Base-by-base conservation (phyloP, 2,113 vertebrate genomes). In the Periophthalmodon schlosseri region DNA sequence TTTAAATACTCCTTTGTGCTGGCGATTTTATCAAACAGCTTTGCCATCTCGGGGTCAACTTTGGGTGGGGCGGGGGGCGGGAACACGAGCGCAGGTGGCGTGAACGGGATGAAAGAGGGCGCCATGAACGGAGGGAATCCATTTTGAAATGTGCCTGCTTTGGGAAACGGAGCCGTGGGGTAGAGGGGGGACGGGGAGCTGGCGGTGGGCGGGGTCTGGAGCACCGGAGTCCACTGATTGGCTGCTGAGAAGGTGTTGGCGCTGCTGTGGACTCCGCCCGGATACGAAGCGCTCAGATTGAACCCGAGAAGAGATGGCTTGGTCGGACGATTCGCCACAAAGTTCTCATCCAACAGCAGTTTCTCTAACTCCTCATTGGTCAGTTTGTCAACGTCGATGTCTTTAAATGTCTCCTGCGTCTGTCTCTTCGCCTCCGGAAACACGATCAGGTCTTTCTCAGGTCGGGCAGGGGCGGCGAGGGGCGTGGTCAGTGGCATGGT, bases 11-110 rank as follows among this genome's bases (percentile, higher is more conserved):
- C 96, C 0, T 96, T 98, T 65, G 97, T 98, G 92, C 96, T 98
- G 75, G 96, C 96, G 79, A 99, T 98, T 94, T 99, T 97, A 88
- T 98, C 96, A 58, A 98, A 96, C 24, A 99, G 93, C 82, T 96
- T 96, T 72, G 95, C 96, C 96, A 99, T 96, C 88, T 96, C 95
- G 28, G 96, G 96, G 75, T 94, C 94, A 50, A 98, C 93, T 0
- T 93, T 52, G 23, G 94, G 91, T 28, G 1, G 28, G 14, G 21
- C 21, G 0, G 60, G 60, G 3, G 60, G 92, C 73, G 69, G 93
- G 84, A 88, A 95, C 78, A 95, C 95, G 89, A 97, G 93, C 46
- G 95, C 79, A 56, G 95, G 81, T 16, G 96, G 91, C 68, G 87
- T 60, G 76, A 96, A 98, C 44, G 96, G 84, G 92, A 98, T 91